phyloP scores from a whole-genome alignment of 2,113 vertebrate species.

The Pantherophis guttatus region DNA sequence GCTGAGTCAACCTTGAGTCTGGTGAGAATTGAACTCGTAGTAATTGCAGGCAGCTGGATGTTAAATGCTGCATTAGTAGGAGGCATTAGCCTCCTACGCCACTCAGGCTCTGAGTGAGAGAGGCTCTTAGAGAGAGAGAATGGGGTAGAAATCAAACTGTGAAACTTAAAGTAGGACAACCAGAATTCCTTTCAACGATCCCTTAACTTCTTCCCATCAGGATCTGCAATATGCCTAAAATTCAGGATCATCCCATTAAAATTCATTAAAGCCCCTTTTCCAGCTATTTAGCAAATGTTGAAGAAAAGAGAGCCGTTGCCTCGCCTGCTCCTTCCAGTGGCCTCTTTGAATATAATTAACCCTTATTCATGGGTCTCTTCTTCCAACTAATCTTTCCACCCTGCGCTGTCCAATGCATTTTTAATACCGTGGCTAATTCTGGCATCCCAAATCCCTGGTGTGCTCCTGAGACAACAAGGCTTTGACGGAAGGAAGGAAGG shows the following conservation, averaged over 20 bases:
- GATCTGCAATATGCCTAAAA: conserved; percentile 68
- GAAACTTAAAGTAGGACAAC: conserved; percentile 64
- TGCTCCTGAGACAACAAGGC: conserved; percentile 41
- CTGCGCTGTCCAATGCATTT: conserved; percentile 47
- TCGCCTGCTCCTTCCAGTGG: conserved; percentile 52
- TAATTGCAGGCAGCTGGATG: no score
- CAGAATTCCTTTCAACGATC: conserved; percentile 64
- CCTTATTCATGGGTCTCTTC: conserved; percentile 63
- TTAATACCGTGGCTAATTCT: conserved; percentile 46
- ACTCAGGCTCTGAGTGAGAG: no score
- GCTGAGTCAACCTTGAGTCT: no score
- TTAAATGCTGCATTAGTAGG: no score
- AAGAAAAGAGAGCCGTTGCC: conserved; percentile 66
- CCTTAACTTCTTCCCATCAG: conserved; percentile 65
- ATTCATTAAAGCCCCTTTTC: conserved; percentile 66
- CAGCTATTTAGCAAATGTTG: conserved; percentile 69
- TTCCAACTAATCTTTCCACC: conserved; percentile 57
- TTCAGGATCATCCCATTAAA: conserved; percentile 67
- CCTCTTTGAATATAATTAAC: conserved; percentile 67
- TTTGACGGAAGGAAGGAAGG: conserved; percentile 16
- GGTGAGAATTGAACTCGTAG: no score
- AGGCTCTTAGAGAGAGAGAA: neutral
- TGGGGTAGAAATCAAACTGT: conserved; percentile 30
- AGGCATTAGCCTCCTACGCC: no score
- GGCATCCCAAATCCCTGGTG: conserved; percentile 55